Evolutionary conservation across 2,888 invertebrate species (phyloP), one percentile per base, ranked within the genome.

Genomic region (Acanthosepion lycidas): DNA sequence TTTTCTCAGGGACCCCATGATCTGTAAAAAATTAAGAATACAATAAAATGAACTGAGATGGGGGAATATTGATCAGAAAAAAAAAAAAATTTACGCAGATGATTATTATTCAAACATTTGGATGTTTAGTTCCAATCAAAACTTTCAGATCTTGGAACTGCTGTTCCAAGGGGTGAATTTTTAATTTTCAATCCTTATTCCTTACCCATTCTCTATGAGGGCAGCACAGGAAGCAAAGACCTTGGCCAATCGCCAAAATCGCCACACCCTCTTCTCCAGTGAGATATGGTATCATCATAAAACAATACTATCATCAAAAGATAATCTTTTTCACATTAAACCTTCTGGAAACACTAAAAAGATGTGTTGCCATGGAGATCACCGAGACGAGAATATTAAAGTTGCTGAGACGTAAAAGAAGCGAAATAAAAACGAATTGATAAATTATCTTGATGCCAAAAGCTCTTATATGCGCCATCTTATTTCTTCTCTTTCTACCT

Each of bases 271-370:
- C 12, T 78, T 78, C n/a, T 78, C 78, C 78, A n/a, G n/a, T 33
- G n/a, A 78, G 78, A 78, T n/a, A 78, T 78, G 78, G 78, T 78
- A 78, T 78, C 78, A 20, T 53, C 49, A 93, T 93, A 93, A 93
- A 93, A 93, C 93, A 93, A 93, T 53, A 53, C 51, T 15, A 53
- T 93, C 93, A 93, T 93, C 93, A 93, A 93, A 93, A 93, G 53
- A 53, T n/a, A 51, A 93, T 93, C 93, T 49, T 93, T 93, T 53
- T 93, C 49, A 23, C 93, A 93, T 93, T 93, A 93, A 93, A 93
- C 28, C 26, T 93, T n/a, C 49, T 93, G 51, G 51, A 93, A 93
- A 93, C 93, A 49, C n/a, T 53, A 93, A 93, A 93, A 49, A 93
- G 93, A 49, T 53, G 93, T 33, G 93, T 93, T 93, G 28, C 51